A percentile compares a stretch with the other conserved stretches of the same genome.
These are phyloP conservation scores for Ophioderma brevispina DNA, from an alignment of 35 echinoderm and acorn worm species.

Conservation along the genomic window DNA sequence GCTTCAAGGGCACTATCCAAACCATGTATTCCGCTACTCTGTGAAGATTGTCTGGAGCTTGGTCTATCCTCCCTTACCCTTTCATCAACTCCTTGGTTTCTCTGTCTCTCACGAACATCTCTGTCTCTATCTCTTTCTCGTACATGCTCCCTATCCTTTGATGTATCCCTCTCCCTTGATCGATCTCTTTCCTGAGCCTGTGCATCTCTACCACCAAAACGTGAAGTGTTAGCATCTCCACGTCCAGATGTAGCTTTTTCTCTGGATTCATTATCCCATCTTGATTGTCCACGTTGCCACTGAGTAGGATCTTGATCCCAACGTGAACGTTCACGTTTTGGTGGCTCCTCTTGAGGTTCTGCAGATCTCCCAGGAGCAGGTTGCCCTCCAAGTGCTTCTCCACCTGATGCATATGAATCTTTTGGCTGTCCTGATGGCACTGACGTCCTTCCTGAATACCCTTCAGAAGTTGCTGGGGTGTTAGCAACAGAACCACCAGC, in stretches of 20 bases:
- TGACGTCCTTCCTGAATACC: not conserved
- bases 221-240: not conserved
- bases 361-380: conserved; percentile 15
- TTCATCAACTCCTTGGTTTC: too few relatives aligned
- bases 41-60: not conserved
- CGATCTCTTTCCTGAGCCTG: not conserved
- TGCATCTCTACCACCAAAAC: not conserved
- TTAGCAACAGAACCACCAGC: not conserved
- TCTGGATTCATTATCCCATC: not conserved
- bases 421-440: not conserved
- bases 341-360: not conserved
- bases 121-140: not conserved
- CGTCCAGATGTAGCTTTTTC: not conserved
- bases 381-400: not conserved
- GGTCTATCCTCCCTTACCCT: not conserved
- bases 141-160: not conserved
- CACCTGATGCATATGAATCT: not conserved
- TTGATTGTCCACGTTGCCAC: not conserved
- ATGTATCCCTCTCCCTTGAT: not conserved
- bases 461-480: not conserved
- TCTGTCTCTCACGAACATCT: not conserved
- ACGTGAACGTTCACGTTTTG: too few relatives aligned
- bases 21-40: not conserved
- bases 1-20: not conserved
- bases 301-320: too few relatives aligned